Conservation (phyloP, 2,888 invertebrate species). For the Notodonta ziczac region DNA sequence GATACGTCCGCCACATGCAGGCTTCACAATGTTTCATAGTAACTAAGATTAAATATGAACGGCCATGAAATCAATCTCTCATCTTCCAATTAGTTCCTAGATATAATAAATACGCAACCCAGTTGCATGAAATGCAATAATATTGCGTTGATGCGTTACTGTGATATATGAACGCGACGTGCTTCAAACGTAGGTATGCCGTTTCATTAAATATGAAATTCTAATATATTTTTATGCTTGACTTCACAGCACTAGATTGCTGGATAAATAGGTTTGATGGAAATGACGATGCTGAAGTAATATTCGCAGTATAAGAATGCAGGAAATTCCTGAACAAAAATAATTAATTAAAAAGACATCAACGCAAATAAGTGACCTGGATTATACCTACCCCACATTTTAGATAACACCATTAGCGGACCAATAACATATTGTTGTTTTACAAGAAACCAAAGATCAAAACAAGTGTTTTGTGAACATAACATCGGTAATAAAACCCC, state of each 20-base stretch:
- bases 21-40: not conserved
- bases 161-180: constrained; percentile 22
- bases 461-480: not conserved
- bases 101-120: constrained; percentile 6
- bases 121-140: constrained; percentile 31
- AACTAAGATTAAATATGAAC: constrained; percentile 1
- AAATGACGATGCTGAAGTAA: too few relatives aligned
- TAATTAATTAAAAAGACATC: constrained; percentile 35
- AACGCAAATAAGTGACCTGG: constrained; percentile 25
- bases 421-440: too few relatives aligned
- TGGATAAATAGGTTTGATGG: too few relatives aligned
- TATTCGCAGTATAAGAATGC: not conserved
- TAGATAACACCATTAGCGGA: too few relatives aligned
- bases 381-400: not conserved
- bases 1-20: not conserved
- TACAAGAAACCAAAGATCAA: too few relatives aligned
- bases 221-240: not conserved
- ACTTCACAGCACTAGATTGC: not conserved
- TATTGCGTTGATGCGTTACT: constrained; percentile 35
- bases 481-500: constrained; percentile 17
- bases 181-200: constrained; percentile 26
- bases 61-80: not conserved
- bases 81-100: not conserved
- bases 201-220: constrained; percentile 17
- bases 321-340: not conserved